These are phyloP conservation scores for Chymomyza caudatula DNA, from an alignment of 2,888 invertebrate species.

Conservation along the genomic window DNA sequence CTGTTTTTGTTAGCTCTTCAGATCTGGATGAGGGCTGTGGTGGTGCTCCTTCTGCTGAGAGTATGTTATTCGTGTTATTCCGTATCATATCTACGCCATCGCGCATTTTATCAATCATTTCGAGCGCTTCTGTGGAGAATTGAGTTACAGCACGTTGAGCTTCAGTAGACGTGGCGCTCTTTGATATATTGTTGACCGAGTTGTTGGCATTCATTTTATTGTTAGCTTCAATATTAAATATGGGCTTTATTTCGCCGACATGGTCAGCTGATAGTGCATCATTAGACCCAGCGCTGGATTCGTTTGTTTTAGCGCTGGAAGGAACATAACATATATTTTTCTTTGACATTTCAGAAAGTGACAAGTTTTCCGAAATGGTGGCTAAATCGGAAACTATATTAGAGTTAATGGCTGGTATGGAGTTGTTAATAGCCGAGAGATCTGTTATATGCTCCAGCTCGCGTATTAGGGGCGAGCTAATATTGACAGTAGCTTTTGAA, in stretches of 20 bases:
- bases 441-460: constrained; percentile 82
- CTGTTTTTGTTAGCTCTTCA: constrained; percentile 4
- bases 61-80: constrained; percentile 88
- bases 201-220: constrained; percentile 78
- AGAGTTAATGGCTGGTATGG: constrained; percentile 82
- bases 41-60: constrained; percentile 83
- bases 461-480: constrained; percentile 73
- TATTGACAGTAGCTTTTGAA: constrained; percentile 35
- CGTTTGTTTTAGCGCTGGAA: constrained; percentile 15
- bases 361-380: constrained; percentile 90
- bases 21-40: constrained; percentile 78
- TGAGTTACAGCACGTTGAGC: constrained; percentile 72
- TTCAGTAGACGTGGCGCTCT: constrained; percentile 45
- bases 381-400: constrained; percentile 83
- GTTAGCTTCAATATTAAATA: constrained; percentile 76
- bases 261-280: constrained; percentile 3
- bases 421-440: constrained; percentile 85
- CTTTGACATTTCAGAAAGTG: constrained; percentile 80
- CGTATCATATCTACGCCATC: constrained; percentile 85
- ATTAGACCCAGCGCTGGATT: constrained; percentile 2
- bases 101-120: constrained; percentile 83
- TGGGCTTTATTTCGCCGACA: constrained; percentile 77
- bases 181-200: constrained; percentile 75
- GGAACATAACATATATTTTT: constrained; percentile 23
- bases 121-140: constrained; percentile 80